phyloP scores from a whole-genome alignment of 2,888 invertebrate species.

The Pseudolycoriella hygida region DNA sequence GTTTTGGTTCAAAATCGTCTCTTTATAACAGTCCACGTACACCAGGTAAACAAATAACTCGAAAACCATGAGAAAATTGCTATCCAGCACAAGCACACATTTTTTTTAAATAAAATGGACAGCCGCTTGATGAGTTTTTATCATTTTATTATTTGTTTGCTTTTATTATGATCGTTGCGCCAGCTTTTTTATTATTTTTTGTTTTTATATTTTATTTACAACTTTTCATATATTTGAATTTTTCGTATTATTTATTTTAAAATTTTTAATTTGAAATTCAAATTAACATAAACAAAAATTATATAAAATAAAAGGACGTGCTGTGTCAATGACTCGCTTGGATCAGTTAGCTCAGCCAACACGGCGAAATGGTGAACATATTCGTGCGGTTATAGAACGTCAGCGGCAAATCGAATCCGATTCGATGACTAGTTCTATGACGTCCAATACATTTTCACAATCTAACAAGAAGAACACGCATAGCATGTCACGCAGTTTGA shows the following conservation, averaged over 20 bases:
- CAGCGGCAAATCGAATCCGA: slow-evolving; percentile 25
- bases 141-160: slow-evolving; percentile 1
- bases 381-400: slow-evolving; percentile 27
- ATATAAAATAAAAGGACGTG: slow-evolving; percentile 44
- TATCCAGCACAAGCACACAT: neutral
- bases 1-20: slow-evolving; percentile 33
- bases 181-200: neutral
- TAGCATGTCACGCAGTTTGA: slow-evolving; percentile 52
- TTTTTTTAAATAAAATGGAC: neutral
- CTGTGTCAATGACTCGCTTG: slow-evolving; percentile 84
- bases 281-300: slow-evolving; percentile 5
- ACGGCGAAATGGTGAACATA: slow-evolving; percentile 33
- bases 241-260: no score
- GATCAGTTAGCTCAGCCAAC: slow-evolving; percentile 67
- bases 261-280: neutral
- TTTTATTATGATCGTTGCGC: neutral
- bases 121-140: neutral
- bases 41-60: no score
- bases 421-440: slow-evolving; percentile 2
- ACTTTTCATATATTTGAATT: no score
- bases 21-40: slow-evolving; percentile 29
- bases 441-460: slow-evolving; percentile 2
- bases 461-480: slow-evolving; percentile 3
- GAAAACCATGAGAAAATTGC: no score
- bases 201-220: no score